A percentile compares a stretch with the other conserved stretches of the same genome.
Evolutionary conservation across 2,888 invertebrate genomes (phyloP).

Genomic region (Lepidonotus clava): DNA sequence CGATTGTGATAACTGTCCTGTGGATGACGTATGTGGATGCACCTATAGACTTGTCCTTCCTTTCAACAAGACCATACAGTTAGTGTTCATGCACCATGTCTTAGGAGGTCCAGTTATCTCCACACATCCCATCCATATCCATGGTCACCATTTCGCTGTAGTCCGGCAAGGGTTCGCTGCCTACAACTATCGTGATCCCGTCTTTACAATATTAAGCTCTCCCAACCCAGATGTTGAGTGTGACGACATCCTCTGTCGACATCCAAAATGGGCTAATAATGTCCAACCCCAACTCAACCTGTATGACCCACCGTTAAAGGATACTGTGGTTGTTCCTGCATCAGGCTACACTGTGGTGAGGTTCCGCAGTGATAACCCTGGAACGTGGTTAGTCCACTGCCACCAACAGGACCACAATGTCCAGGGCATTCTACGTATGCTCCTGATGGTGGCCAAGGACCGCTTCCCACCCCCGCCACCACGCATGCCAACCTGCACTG

Average conservation of each 20-base stretch:
- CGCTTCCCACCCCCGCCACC: background rate
- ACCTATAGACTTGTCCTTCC: constrained; percentile 67
- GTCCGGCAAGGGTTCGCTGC: constrained; percentile 72
- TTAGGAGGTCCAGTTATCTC: background rate
- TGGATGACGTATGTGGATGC: constrained; percentile 66
- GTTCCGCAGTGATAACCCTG: constrained; percentile 75
- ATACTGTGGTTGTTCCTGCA: constrained; percentile 76
- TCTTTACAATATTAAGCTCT: background rate
- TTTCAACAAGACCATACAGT: constrained; percentile 69
- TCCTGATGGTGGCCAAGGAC: background rate
- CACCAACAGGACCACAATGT: constrained; percentile 73
- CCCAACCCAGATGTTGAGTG: constrained; percentile 65
- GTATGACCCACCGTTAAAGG: constrained; percentile 70
- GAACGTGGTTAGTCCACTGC: constrained; percentile 76
- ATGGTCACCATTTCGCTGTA: constrained; percentile 76
- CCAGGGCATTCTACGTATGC: constrained; percentile 72
- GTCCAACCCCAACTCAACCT: constrained; percentile 70
- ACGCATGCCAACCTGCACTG: background rate
- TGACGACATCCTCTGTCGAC: constrained; percentile 68
- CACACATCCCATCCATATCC: constrained; percentile 75
- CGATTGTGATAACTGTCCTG: background rate
- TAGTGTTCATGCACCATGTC: constrained; percentile 65
- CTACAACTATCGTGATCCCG: constrained; percentile 36
- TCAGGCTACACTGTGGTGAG: constrained; percentile 76
- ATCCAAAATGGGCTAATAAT: constrained; percentile 69